Evolutionary conservation across 2,888 invertebrate genomes (phyloP), one percentile per base, ranked within the genome.

Genomic region (Heliconius sara): DNA sequence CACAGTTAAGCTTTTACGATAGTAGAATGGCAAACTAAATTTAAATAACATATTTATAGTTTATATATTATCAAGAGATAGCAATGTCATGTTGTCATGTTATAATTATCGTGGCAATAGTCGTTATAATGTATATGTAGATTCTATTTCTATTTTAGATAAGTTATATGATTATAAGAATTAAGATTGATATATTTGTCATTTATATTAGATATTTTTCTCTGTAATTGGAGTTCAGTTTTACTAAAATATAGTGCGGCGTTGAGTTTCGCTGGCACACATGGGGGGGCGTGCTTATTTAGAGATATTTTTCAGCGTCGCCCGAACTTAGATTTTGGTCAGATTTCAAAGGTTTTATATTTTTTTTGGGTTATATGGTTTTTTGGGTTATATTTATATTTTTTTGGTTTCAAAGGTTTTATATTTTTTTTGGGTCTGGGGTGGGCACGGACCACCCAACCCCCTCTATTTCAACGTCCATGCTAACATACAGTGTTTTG

Each of bases 51-150:
- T 0, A 47, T 47, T 13, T 16, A 60, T 60, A 60, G 3, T 60
- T 10, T 60, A 60, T 60, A 3, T 60, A 4, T 60, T 60, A 60
- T 60, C n/a, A 12, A n/a, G n/a, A 60, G 0, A 60, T 22, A 60
- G 60, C 60, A n/a, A 60, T 60, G 60, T 60, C 60, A 60, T 60
- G n/a, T n/a, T 60, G 60, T 60, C 60, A 60, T 60, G n/a, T n/a
- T 60, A 22, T 60, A 22, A 60, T 60, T 60, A 60, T 60, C n/a
- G 12, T 10, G n/a, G 60, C 60, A 10, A n/a, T n/a, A n/a, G n/a
- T n/a, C n/a, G 10, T 3, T 60, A n/a, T 60, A 60, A 60, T 60
- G n/a, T 60, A 10, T n/a, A 60, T 10, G 10, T n/a, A n/a, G 60
- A 60, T 60, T 60, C 60, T n/a, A 60, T 60, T 60, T 60, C 60